Evolutionary conservation across 2,888 invertebrate species (phyloP), one percentile per base, ranked within the genome.

Genomic region (Azorinus chamasolen): DNA sequence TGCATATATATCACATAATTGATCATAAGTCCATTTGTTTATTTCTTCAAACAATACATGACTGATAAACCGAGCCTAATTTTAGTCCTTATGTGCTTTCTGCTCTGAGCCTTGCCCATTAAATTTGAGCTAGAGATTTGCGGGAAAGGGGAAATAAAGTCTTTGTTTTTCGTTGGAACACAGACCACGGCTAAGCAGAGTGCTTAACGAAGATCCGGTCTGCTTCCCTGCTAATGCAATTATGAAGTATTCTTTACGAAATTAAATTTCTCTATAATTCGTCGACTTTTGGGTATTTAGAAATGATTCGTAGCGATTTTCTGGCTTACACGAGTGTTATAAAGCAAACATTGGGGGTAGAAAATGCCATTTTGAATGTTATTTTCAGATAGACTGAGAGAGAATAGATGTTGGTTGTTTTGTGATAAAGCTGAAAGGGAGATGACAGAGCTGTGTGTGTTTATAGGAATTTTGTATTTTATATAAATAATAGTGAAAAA

Each of bases 201-300:
- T 53, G 75, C 74, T 81, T 78, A 78, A 55, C 24, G 46, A 57
- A 72, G 78, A 81, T 74, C 81, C 78, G 39, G 18, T 24, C 46
- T 50, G 75, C 77, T 75, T 78, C 70, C 51, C 71, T 39, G 48
- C 65, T 78, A 81, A 81, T 78, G 68, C 81, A 81, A 81, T 81
- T 81, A 81, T 78, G 81, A 81, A 75, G 78, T 81, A 77, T 78
- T 74, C 78, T 75, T 61, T 68, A 63, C 72, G 71, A 81, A 81
- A 81, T 81, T 81, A 81, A 81, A 81, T 81, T 81, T 81, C 81
- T 78, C 69, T 78, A 78, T 81, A 81, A 81, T 81, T 62, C 81
- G 63, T 46, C 68, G 78, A 72, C 75, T 75, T 78, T 81, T 72
- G 48, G 78, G 81, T 75, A 78, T 81, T 81, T 81, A 78, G 81